Evolutionary conservation across 2,113 vertebrate genomes (phyloP), one percentile per base, ranked within the genome.

Genomic region (Coryphaenoides rupestris): DNA sequence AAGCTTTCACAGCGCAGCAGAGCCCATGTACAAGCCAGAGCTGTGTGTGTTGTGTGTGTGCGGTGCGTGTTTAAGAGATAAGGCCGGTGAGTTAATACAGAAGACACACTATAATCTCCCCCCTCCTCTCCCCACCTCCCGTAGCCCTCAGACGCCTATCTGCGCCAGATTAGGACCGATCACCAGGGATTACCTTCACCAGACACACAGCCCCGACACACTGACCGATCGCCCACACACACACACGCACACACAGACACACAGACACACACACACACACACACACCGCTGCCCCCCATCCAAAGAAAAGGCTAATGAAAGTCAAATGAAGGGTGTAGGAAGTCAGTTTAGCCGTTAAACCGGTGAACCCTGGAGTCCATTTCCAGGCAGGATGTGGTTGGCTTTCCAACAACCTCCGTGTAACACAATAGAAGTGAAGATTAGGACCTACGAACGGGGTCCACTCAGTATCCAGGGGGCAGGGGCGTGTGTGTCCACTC

Each of bases 91-190:
- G 77, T 89, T 89, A 87, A 89, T 86, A 83, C 85, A 86, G 86
- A 87, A 78, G 66, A 81, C 79, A 68, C 80, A 74, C 80, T 70
- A 75, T 92, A 90, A 91, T 92, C 91, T 80, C 58, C 50, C 47
- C 73, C 55, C 70, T 72, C 66, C 64, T 47, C 33, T 72, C 55
- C 69, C 73, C 62, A 60, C 56, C 77, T 84, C 80, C 80, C 76
- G 74, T 69, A 68, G 73, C 68, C 76, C 87, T 90, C 85, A 87
- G 74, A 78, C 70, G 77, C 75, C 69, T 91, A 90, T 92, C 89
- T 89, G 89, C 87, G 85, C 88, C 89, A 90, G 90, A 90, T 91
- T 91, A 91, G 78, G 79, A 68, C 78, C 90, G 89, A 91, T 92
- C 87, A 86, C 83, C 19, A 33, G 75, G 89, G 90, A 91, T 92